Evolutionary conservation across 2,113 vertebrate genomes (phyloP), one percentile per base, ranked within the genome.

Genomic region (Rhabdomys dilectus): DNA sequence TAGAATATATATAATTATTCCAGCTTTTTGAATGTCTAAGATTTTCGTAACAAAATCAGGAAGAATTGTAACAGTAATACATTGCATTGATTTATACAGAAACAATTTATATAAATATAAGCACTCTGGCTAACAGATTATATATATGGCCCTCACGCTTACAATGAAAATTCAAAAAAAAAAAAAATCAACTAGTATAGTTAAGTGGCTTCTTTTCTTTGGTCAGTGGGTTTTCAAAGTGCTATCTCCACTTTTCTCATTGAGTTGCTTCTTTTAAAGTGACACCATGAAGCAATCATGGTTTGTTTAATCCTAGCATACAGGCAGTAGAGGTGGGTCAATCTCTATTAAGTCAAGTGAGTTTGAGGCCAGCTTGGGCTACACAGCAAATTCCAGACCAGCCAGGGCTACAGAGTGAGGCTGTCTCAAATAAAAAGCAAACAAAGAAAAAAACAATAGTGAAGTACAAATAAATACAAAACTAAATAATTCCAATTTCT

Each of bases 401-500:
- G n/a, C n/a, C 56, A 39, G 58, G n/a, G 81, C 81, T 62, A 42
- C n/a, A 82, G 13, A 60, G 51, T 80, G 9, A n/a, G 4, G 77
- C 19, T 81, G 5, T 58, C 51, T 81, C 53, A 81, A 81, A 80
- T 51, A 80, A 56, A 56, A 81, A 58, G 31, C 48, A 24, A 51
- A 51, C 45, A 78, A 81, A 77, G 76, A 53, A 31, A 78, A 78
- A 24, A 19, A n/a, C 48, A 91, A 76, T 60, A 91, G 13, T 45
- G 11, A 94, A 36, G 26, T 29, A 92, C 13, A 95, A 93, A 81
- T 97, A 94, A 96, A 98, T 66, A 36, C 76, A 85, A 96, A 94
- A 94, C 48, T 48, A 95, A 92, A 60, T 77, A 87, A 48, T 97
- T 89, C 48, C 15, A 88, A 94, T 81, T 68, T 92, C 56, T n/a